phyloP scores from a whole-genome alignment of 2,113 vertebrate genomes.

The Ellobius talpinus region DNA sequence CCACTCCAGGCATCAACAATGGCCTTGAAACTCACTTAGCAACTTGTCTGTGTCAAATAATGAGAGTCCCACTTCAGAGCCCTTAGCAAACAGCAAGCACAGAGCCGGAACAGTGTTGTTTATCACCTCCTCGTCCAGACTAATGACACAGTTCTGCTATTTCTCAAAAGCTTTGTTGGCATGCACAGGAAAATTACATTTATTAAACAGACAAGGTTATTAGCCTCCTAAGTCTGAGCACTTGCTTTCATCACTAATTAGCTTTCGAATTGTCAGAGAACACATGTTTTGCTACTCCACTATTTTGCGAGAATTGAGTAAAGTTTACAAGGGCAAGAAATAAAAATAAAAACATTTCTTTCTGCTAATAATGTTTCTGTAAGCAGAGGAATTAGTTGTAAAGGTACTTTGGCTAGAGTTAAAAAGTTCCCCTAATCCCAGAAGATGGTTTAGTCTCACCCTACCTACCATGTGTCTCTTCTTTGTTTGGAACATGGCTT shows the following conservation, averaged over 20 bases:
- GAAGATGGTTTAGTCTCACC: background rate
- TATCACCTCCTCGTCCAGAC: slow-evolving; percentile 70
- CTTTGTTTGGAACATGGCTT: background rate
- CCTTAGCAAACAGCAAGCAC: slow-evolving; percentile 75
- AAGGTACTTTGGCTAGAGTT: background rate
- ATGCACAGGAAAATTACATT: slow-evolving; percentile 52
- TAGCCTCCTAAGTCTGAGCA: slow-evolving; percentile 53
- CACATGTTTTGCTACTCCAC: background rate
- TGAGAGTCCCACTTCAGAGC: slow-evolving; percentile 74
- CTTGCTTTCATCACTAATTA: slow-evolving; percentile 67
- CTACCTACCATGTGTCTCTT: background rate
- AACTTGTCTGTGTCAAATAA: slow-evolving; percentile 79
- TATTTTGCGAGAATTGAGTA: slow-evolving; percentile 1
- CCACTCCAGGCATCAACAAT: slow-evolving; percentile 70
- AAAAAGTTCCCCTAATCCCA: background rate
- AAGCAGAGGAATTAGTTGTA: background rate
- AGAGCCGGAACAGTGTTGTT: slow-evolving; percentile 69
- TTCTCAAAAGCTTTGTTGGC: slow-evolving; percentile 57
- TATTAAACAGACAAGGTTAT: slow-evolving; percentile 59
- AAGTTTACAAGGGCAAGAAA: slow-evolving; percentile 2
- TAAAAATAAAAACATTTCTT: background rate
- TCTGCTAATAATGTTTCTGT: background rate
- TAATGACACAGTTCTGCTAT: slow-evolving; percentile 74
- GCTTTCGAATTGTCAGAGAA: slow-evolving; percentile 54
- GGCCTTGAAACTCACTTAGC: slow-evolving; percentile 73